phyloP scores from a whole-genome alignment of 2,797 vertebrate genomes.

The Gadopsis marmoratus region DNA sequence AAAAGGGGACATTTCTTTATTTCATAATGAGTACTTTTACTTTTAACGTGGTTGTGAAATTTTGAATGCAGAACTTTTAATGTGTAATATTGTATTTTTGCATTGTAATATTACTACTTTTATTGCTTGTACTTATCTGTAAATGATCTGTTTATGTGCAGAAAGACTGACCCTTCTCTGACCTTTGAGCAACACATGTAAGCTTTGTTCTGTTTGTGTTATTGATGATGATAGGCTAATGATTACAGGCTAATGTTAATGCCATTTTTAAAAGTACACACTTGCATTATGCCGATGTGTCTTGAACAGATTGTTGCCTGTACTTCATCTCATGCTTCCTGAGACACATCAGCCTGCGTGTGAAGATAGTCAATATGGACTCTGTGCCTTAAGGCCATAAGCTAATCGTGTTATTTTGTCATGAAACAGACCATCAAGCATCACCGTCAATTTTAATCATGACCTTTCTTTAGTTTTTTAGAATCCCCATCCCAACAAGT shows the following conservation, averaged over 20 bases:
- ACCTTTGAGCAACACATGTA: neutral
- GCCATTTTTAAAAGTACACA: no score
- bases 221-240: neutral
- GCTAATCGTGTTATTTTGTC: neutral
- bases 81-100: neutral
- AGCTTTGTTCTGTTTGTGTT: neutral
- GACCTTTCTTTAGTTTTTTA: neutral
- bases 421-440: neutral
- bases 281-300: neutral
- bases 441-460: neutral
- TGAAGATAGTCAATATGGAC: neutral
- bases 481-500: neutral
- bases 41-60: neutral
- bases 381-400: conserved; percentile 9
- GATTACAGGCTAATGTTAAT: no score
- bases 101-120: neutral
- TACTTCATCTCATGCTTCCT: neutral
- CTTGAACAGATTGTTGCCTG: neutral
- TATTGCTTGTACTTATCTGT: neutral
- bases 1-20: neutral
- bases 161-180: neutral
- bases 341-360: neutral
- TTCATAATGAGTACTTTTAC: neutral
- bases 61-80: neutral
- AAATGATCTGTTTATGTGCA: neutral